phyloP scores from a whole-genome alignment of 2,888 invertebrate genomes.

The Agrochola circellaris region DNA sequence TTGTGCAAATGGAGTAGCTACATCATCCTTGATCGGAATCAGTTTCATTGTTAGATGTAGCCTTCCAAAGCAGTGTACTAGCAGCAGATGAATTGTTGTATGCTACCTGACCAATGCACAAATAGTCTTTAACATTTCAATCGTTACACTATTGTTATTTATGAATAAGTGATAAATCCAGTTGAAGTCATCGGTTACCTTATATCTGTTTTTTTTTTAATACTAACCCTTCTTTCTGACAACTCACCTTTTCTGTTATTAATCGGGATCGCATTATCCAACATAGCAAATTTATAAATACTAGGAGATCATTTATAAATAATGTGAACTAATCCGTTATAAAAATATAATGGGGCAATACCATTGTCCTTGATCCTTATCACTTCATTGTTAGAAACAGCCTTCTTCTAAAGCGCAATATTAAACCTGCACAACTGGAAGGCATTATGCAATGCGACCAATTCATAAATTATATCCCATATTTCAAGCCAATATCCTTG shows the following conservation, averaged over 20 bases:
- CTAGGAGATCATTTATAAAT: not conserved
- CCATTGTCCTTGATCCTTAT: slow-evolving; percentile 47
- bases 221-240: not conserved
- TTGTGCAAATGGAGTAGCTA: slow-evolving; percentile 45
- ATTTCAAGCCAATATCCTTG: slow-evolving; percentile 48
- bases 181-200: no score
- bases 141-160: not conserved
- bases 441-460: slow-evolving; percentile 45
- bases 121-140: slow-evolving; percentile 1
- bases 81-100: slow-evolving; percentile 14
- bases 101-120: not conserved
- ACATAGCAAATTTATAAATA: not conserved
- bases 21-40: slow-evolving; percentile 49
- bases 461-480: slow-evolving; percentile 58
- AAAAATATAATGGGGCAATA: slow-evolving; percentile 23
- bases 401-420: slow-evolving; percentile 33
- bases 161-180: not conserved
- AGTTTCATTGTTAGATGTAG: slow-evolving; percentile 45
- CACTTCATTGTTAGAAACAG: slow-evolving; percentile 49
- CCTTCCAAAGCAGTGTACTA: slow-evolving; percentile 22
- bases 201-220: not conserved
- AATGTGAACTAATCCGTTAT: slow-evolving; percentile 6
- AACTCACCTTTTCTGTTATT: not conserved
- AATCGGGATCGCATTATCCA: not conserved
- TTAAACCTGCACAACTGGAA: slow-evolving; percentile 40